Evolutionary conservation across 2,113 vertebrate species (phyloP).

Genomic region (Petromus typicus): DNA sequence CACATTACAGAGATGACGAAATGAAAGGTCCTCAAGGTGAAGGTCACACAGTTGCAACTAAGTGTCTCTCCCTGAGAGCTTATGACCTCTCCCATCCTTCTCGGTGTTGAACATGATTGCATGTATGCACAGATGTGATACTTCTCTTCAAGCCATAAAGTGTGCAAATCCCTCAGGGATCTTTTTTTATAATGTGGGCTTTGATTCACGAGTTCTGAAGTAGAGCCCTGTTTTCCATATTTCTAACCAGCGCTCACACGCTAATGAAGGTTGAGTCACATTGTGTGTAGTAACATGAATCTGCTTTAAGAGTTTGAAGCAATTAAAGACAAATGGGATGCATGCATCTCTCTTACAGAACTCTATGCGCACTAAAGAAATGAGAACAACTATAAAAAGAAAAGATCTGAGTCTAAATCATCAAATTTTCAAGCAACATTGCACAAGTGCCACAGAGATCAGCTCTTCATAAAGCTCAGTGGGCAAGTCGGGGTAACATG

Average conservation of each 20-base stretch:
- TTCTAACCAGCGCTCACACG: not conserved
- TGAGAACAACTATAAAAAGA: not conserved
- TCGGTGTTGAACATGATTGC: not conserved
- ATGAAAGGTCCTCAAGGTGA: not conserved
- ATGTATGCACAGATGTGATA: not conserved
- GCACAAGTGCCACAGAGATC: not conserved
- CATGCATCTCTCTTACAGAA: not conserved
- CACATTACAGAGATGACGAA: not conserved
- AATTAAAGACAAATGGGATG: not conserved
- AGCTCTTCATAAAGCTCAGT: not conserved
- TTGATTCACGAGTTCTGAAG: not conserved
- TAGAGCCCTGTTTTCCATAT: not conserved
- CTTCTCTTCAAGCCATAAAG: not conserved
- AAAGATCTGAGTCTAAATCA: not conserved
- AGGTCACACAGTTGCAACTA: not conserved
- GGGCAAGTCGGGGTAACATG: not conserved
- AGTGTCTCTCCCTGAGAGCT: not conserved
- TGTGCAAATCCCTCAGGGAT: not conserved
- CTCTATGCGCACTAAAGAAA: not conserved
- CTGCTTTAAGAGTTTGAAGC: not conserved
- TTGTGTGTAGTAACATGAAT: not conserved
- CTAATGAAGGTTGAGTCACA: not conserved
- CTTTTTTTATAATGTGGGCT: conserved; percentile 27
- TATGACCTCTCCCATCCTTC: not conserved
- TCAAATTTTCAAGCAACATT: not conserved